Conservation (phyloP, 2,888 invertebrate genomes). For the Campaea margaritaria region DNA sequence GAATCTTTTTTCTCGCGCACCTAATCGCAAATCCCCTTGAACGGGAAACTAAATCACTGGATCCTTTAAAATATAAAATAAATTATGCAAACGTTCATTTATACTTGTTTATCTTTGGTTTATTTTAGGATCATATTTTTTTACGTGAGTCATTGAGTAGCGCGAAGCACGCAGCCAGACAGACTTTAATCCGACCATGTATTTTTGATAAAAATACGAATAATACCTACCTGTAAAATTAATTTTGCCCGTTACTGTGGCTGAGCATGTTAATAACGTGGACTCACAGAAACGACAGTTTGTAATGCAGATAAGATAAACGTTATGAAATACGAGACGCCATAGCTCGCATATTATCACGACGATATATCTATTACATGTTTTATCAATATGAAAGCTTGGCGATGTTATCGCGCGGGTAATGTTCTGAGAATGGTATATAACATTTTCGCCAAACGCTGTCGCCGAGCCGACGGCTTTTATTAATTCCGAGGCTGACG, state of each 20-base stretch:
- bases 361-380: slow-evolving; percentile 10
- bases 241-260: not conserved
- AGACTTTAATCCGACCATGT: slow-evolving; percentile 1
- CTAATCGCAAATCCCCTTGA: slow-evolving; percentile 8
- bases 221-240: not conserved
- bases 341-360: slow-evolving; percentile 6
- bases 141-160: slow-evolving; percentile 17
- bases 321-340: slow-evolving; percentile 20
- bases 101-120: slow-evolving; percentile 19
- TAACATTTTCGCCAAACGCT: not conserved
- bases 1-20: not conserved
- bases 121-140: slow-evolving; percentile 21
- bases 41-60: slow-evolving; percentile 6
- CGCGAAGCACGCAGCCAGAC: slow-evolving; percentile 16
- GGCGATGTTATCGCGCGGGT: not conserved
- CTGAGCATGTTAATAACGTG: not conserved
- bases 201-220: slow-evolving; percentile 7
- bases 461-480: slow-evolving; percentile 2
- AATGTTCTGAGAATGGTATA: slow-evolving; percentile 3
- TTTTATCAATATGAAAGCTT: slow-evolving; percentile 16
- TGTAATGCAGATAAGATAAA: slow-evolving; percentile 19
- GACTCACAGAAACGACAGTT: slow-evolving; percentile 5
- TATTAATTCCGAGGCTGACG: slow-evolving; percentile 23
- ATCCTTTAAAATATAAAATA: slow-evolving; percentile 7
- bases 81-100: slow-evolving; percentile 10